phyloP scores from a whole-genome alignment of 2,888 invertebrate genomes.

The Drosophila flavopinicola region DNA sequence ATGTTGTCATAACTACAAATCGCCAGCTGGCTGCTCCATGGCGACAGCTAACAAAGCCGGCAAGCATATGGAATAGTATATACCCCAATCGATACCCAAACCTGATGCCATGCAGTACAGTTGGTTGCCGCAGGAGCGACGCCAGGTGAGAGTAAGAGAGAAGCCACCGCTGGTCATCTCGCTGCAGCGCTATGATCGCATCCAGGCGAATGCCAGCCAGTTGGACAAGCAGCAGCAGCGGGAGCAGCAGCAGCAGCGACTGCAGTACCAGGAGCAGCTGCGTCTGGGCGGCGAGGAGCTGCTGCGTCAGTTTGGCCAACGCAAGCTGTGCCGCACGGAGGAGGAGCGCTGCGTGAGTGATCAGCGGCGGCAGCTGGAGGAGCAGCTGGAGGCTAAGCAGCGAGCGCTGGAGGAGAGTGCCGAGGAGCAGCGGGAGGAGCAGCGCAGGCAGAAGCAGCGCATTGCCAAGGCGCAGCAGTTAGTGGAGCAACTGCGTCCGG shows the following conservation, averaged over 20 bases:
- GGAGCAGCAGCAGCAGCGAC: constrained; percentile 45
- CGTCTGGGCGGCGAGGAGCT: constrained; percentile 60
- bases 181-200: constrained; percentile 51
- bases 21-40: constrained; percentile 4
- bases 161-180: constrained; percentile 75
- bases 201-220: constrained; percentile 53
- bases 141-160: constrained; percentile 47
- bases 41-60: constrained; percentile 20
- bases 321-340: constrained; percentile 51
- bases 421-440: constrained; percentile 82
- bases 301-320: constrained; percentile 48
- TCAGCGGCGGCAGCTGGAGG: constrained; percentile 15
- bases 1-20: constrained; percentile 3
- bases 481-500: constrained; percentile 80
- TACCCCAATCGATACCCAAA: constrained; percentile 5
- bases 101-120: constrained; percentile 56
- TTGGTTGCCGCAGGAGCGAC: constrained; percentile 66
- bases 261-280: constrained; percentile 45
- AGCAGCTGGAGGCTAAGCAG: constrained; percentile 28
- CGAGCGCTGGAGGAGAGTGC: constrained; percentile 46
- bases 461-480: constrained; percentile 80
- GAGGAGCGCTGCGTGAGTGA: constrained; percentile 57
- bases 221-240: constrained; percentile 28
- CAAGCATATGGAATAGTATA: not conserved
- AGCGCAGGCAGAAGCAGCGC: constrained; percentile 65